Conservation (phyloP, 2,113 vertebrate species). For the Herpailurus yagouaroundi region DNA sequence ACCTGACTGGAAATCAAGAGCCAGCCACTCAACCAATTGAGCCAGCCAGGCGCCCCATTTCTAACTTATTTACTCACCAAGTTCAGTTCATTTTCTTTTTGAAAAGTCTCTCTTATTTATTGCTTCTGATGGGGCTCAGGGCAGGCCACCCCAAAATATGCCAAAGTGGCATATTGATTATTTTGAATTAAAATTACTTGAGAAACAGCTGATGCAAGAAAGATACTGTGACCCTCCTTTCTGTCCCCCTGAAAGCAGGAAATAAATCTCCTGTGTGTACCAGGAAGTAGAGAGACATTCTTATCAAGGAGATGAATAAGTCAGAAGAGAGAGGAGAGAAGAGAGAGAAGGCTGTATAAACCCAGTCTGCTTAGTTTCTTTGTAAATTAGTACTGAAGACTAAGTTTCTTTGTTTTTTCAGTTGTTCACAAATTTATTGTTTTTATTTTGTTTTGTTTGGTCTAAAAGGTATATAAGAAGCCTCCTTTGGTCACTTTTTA, state of each 20-base stretch:
- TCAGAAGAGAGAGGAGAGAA: not conserved
- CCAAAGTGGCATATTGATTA: not conserved
- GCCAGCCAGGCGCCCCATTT: too few species aligned
- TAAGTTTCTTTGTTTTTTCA: not conserved
- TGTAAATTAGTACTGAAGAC: too few species aligned
- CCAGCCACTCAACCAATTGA: too few species aligned
- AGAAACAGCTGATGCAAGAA: not conserved
- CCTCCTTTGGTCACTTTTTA: not conserved
- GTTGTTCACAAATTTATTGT: not conserved
- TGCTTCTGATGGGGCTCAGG: not conserved
- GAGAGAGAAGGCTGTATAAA: not conserved
- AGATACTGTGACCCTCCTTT: not conserved
- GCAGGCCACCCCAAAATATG: not conserved
- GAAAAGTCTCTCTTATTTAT: constrained; percentile 47
- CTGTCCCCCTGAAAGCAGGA: not conserved
- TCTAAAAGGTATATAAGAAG: not conserved
- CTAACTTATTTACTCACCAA: constrained; percentile 41
- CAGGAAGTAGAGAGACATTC: not conserved
- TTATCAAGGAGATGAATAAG: not conserved
- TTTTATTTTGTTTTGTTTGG: not conserved
- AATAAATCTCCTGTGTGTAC: not conserved
- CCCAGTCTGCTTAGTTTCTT: not conserved
- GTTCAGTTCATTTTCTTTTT: constrained; percentile 38
- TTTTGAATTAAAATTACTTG: not conserved
- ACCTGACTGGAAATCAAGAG: too few species aligned